Percentiles rank a stretch among this genome's conserved stretches.
phyloP scores from a whole-genome alignment of 1,140 invertebrate genomes.

The Brachionus rubens region DNA sequence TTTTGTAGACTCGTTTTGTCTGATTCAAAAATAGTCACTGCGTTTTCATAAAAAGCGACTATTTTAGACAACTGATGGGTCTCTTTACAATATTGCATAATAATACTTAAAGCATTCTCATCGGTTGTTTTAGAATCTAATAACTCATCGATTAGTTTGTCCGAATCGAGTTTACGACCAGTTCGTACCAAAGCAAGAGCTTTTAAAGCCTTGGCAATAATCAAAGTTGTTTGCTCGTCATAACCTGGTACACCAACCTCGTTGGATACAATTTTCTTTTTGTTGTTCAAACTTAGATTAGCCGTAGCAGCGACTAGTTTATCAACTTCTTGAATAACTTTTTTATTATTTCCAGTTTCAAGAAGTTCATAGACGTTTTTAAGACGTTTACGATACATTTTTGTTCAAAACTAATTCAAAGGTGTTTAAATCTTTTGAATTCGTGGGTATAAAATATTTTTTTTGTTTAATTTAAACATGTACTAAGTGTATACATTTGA shows the following conservation, averaged over 20 bases:
- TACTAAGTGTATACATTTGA: no score
- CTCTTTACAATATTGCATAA: slow-evolving; percentile 45
- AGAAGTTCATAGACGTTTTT: slow-evolving; percentile 39
- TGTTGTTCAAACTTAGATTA: neutral
- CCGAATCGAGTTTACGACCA: no score
- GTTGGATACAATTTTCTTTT: neutral
- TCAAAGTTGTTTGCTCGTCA: slow-evolving; percentile 20
- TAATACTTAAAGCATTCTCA: slow-evolving; percentile 31
- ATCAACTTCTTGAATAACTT: slow-evolving; percentile 45
- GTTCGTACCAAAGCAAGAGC: no score
- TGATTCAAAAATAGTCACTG: neutral
- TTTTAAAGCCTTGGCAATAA: neutral
- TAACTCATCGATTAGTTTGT: neutral
- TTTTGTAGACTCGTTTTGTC: neutral
- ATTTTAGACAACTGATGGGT: slow-evolving; percentile 33
- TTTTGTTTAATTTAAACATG: no score
- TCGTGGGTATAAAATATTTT: no score
- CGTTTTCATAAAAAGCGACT: slow-evolving; percentile 18
- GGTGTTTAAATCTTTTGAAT: no score
- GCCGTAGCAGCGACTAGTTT: neutral
- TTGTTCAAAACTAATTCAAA: no score
- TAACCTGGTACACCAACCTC: neutral
- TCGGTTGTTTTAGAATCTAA: neutral
- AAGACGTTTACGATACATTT: slow-evolving; percentile 36
- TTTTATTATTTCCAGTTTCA: slow-evolving; percentile 28